These are phyloP conservation scores for Drosophila prostipennis DNA, from an alignment of 2,888 invertebrate genomes.

Conservation along the genomic window DNA sequence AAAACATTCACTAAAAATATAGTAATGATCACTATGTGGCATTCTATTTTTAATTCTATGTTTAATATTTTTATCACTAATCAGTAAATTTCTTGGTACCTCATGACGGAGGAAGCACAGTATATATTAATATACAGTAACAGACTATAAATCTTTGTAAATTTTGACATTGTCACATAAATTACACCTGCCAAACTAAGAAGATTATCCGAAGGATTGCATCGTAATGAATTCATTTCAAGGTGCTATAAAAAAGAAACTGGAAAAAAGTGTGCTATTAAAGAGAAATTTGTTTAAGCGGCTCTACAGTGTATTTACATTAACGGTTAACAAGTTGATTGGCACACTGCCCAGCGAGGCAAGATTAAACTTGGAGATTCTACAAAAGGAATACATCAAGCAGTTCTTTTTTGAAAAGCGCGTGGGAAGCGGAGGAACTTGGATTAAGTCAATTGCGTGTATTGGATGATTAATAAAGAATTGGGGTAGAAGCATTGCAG, in stretches of 20 bases:
- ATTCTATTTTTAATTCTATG: neutral
- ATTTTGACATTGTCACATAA: neutral
- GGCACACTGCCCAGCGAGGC: conserved; percentile 15
- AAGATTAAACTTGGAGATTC: conserved; percentile 55
- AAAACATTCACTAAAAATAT: neutral
- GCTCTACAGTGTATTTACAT: conserved; percentile 36
- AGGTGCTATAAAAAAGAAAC: conserved; percentile 59
- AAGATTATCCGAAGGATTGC: conserved; percentile 27
- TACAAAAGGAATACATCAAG: conserved; percentile 80
- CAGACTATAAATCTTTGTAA: neutral
- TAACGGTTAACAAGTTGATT: conserved; percentile 22
- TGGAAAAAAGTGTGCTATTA: conserved; percentile 66
- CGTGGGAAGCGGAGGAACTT: conserved; percentile 80
- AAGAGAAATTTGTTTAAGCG: conserved; percentile 62
- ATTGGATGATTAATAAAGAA: conserved; percentile 73
- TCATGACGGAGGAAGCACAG: neutral
- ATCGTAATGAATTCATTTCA: conserved; percentile 81
- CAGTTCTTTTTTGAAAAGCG: conserved; percentile 82
- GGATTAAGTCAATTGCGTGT: conserved; percentile 18
- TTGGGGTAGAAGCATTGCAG: conserved; percentile 27
- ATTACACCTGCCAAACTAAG: neutral
- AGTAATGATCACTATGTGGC: neutral
- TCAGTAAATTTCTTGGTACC: neutral
- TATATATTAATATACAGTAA: neutral
- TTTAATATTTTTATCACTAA: neutral